phyloP scores from a whole-genome alignment of 2,113 vertebrate genomes.

The Halichoeres trimaculatus region DNA sequence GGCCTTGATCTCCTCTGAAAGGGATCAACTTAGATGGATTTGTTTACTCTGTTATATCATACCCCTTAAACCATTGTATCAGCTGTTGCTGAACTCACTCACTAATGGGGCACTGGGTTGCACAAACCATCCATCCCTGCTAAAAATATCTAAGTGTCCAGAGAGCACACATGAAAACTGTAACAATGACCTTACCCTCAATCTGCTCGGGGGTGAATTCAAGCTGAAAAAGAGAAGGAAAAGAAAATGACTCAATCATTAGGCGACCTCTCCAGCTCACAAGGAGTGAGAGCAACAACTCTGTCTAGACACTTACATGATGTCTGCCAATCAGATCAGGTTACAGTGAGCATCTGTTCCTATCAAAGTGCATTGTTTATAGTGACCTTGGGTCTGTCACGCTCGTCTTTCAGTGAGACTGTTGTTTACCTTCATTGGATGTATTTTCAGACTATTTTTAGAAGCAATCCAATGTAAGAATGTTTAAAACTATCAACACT shows the following conservation, averaged over 20 bases:
- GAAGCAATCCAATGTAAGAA: background rate
- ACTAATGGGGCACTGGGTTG: slow-evolving; percentile 28
- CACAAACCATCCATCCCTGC: slow-evolving; percentile 29
- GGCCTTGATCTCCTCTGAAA: background rate
- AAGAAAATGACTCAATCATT: slow-evolving; percentile 25
- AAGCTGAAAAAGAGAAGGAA: slow-evolving; percentile 78
- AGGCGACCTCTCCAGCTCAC: background rate
- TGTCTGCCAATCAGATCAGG: slow-evolving; percentile 35
- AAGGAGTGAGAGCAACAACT: background rate
- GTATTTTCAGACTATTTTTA: slow-evolving; percentile 51
- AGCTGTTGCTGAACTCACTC: slow-evolving; percentile 45
- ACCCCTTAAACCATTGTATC: slow-evolving; percentile 12
- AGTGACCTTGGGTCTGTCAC: slow-evolving; percentile 66
- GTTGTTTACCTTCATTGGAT: slow-evolving; percentile 18
- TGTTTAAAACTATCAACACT: slow-evolving; percentile 5
- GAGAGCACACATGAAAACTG: slow-evolving; percentile 33
- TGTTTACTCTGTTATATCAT: slow-evolving; percentile 15
- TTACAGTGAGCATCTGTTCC: slow-evolving; percentile 55
- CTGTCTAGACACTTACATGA: background rate
- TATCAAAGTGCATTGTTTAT: slow-evolving; percentile 15
- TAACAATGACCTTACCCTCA: slow-evolving; percentile 83
- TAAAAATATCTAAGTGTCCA: slow-evolving; percentile 54
- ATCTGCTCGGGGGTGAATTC: slow-evolving; percentile 90
- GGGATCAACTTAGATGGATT: background rate
- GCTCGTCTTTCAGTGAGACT: background rate